These are phyloP conservation scores for Cantharis nigra DNA, from an alignment of 2,888 invertebrate genomes.

Conservation along the genomic window DNA sequence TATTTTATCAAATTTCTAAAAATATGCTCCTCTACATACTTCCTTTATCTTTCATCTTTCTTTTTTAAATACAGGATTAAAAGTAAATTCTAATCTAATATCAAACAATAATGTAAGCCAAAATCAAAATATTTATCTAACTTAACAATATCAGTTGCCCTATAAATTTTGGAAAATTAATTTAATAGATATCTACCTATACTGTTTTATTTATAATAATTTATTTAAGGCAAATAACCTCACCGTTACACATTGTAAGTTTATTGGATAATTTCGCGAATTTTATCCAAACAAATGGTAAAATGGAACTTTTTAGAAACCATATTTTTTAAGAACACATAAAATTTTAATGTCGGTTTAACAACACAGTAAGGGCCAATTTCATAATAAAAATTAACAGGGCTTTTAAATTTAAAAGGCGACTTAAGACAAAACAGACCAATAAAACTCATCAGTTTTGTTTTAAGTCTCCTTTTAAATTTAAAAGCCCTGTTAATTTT, in stretches of 20 bases:
- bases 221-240: background rate
- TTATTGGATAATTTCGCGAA: background rate
- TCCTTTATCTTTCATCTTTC: background rate
- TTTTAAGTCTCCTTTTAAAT: too few species aligned
- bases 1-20: background rate
- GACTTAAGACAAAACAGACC: too few species aligned
- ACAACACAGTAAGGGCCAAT: background rate
- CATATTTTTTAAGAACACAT: background rate
- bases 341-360: background rate
- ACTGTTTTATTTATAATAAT: background rate
- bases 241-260: background rate
- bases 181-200: background rate
- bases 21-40: background rate
- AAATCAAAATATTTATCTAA: background rate
- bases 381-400: too few species aligned
- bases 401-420: too few species aligned
- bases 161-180: background rate
- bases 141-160: background rate
- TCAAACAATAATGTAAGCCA: background rate
- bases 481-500: too few species aligned
- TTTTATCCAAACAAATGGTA: background rate
- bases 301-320: background rate
- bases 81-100: background rate
- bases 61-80: background rate
- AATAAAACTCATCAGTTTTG: too few species aligned